A percentile compares a stretch with the other conserved stretches of the same genome.
Conservation (phyloP, 2,797 vertebrate species). For the Enteromius anoplus region DNA sequence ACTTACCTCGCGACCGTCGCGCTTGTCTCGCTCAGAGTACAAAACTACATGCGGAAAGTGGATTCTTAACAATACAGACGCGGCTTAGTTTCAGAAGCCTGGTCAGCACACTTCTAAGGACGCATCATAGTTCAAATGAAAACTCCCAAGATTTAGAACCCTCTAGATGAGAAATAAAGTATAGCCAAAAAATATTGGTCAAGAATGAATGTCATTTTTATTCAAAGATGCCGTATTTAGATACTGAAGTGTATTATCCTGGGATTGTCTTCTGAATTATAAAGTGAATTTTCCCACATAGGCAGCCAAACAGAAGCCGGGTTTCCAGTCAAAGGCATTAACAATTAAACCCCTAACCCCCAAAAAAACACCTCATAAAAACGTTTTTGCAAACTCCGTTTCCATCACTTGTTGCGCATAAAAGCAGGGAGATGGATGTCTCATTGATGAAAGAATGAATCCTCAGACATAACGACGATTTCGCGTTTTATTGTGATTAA, state of each 20-base stretch:
- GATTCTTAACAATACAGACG: neutral
- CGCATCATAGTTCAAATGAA: neutral
- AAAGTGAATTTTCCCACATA: too few relatives aligned
- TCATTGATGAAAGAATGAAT: neutral
- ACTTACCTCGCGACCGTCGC: neutral
- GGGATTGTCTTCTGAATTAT: too few relatives aligned
- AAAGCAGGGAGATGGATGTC: too few relatives aligned
- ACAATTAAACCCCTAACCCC: too few relatives aligned
- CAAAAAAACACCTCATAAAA: too few relatives aligned
- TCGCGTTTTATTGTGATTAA: slow-evolving; percentile 74
- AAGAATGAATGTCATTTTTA: neutral
- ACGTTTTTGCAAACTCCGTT: too few relatives aligned
- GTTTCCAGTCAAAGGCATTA: too few relatives aligned
- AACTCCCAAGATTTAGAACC: neutral
- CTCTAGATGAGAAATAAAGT: neutral
- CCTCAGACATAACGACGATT: neutral
- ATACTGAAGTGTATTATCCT: too few relatives aligned
- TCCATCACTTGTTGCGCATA: too few relatives aligned
- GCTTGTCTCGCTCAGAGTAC: neutral
- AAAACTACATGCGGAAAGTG: neutral
- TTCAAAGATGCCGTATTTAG: neutral
- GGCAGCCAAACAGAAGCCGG: too few relatives aligned
- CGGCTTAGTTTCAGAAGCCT: neutral
- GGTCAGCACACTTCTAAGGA: neutral
- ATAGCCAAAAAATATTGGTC: too few relatives aligned